Evolutionary conservation across 2,113 vertebrate genomes (phyloP).

Genomic region (Chloroceryle aenea): DNA sequence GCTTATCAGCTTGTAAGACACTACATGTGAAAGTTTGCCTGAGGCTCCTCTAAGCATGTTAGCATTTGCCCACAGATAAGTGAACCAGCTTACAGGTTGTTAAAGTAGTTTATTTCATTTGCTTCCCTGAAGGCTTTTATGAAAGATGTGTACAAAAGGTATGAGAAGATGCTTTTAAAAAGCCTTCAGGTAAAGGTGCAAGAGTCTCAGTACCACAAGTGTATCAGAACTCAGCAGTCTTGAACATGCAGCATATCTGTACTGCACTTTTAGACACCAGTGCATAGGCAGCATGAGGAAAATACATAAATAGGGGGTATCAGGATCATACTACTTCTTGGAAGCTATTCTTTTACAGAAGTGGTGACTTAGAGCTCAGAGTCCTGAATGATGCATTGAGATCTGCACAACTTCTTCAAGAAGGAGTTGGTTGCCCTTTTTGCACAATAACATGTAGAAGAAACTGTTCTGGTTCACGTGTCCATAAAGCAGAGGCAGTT

Average conservation of each 20-base stretch:
- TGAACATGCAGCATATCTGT: neutral
- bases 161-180: neutral
- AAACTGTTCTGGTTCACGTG: neutral
- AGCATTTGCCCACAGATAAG: neutral
- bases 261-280: neutral
- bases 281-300: neutral
- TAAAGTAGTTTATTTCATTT: slow-evolving; percentile 35
- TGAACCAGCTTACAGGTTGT: slow-evolving; percentile 21
- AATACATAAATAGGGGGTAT: neutral
- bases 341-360: neutral
- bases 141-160: neutral
- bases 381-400: neutral
- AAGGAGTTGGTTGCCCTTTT: neutral
- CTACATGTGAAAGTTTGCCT: neutral
- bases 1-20: neutral
- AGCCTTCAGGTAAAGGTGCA: neutral
- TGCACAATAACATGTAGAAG: accelerated
- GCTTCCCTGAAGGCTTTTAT: neutral
- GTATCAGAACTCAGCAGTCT: neutral
- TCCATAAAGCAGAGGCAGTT: neutral
- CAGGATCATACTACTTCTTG: neutral
- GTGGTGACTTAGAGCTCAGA: neutral
- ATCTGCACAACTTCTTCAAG: neutral
- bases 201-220: neutral
- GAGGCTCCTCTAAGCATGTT: neutral